Percentiles rank a stretch among this genome's conserved stretches.
Conservation (phyloP, 2,797 vertebrate genomes). For the Staurois parvus region DNA sequence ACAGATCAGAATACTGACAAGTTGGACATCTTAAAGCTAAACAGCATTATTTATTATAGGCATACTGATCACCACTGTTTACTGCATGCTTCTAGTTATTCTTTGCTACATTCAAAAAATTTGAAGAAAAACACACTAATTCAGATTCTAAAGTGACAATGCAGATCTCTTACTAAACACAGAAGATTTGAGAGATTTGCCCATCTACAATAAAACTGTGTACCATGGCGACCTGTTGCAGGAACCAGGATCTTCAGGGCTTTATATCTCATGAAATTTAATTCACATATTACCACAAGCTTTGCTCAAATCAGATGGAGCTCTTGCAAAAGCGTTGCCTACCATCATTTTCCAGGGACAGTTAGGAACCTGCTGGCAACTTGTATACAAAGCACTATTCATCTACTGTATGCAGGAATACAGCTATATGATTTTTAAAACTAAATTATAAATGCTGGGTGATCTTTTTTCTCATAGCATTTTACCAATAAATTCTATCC, state of each 20-base stretch:
- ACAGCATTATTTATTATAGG: constrained; percentile 8
- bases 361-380: too few species aligned
- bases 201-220: too few species aligned
- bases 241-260: background rate
- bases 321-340: background rate
- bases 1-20: background rate
- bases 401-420: too few species aligned
- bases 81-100: background rate
- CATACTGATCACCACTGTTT: background rate
- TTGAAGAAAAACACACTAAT: background rate
- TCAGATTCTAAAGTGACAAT: background rate
- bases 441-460: background rate
- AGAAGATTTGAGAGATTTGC: too few species aligned
- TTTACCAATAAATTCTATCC: too few species aligned
- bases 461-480: background rate
- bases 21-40: constrained; percentile 14
- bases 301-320: background rate
- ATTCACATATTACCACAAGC: background rate
- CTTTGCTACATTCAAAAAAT: too few species aligned
- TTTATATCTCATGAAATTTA: background rate
- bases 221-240: too few species aligned
- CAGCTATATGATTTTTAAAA: background rate
- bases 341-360: background rate
- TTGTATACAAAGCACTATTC: too few species aligned
- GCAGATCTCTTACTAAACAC: too few species aligned